Base-by-base conservation (phyloP, 1,140 invertebrate genomes). In the Drosophila kohkoa region DNA sequence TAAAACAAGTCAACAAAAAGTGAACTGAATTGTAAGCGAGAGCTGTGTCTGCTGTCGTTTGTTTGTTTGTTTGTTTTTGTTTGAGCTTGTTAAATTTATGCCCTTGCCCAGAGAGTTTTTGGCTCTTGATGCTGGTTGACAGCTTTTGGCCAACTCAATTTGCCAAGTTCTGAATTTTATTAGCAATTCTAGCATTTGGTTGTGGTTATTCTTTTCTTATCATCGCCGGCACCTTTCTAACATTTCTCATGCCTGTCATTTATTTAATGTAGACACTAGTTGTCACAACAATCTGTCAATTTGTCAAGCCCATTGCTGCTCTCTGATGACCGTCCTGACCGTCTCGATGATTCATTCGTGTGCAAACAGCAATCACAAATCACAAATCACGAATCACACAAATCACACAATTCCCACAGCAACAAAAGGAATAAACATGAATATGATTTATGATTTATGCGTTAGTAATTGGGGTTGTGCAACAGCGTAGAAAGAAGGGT, bases 41-140 rank as follows among this genome's bases (percentile, higher is more conserved):
- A 8, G 8, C 8, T 25, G 35, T 38, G 8, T 3, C 8, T 7
- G 7, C 35, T 38, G 35, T 38, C 35, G 35, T 38, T 38, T n/a
- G n/a, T n/a, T n/a, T n/a, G n/a, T n/a, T 10, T 32, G 35, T 38
- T 51, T 45, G 62, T 35, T 45, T 35, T 62, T 71, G 78, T 60
- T 79, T 46, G 51, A 70, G 82, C 79, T 82, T 82, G 82, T 86
- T 85, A 86, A 82, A 85, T 86, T 86, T 81, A 85, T 86, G 82
- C 59, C 41, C 43, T 11, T 46, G 64, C 67, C 81, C 41, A 41
- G 35, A 55, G 64, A 63, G 73, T 77, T 25, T 20, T 25, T 63
- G 67, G 15, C 4, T 80, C 45, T 7, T 80, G 75, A 82, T 77
- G 68, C 48, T 49, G 48, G 35, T 66, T 64, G 81, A 79, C 81